Base-by-base conservation (phyloP, 1,140 invertebrate species). In the Hypothenemus hampei region DNA sequence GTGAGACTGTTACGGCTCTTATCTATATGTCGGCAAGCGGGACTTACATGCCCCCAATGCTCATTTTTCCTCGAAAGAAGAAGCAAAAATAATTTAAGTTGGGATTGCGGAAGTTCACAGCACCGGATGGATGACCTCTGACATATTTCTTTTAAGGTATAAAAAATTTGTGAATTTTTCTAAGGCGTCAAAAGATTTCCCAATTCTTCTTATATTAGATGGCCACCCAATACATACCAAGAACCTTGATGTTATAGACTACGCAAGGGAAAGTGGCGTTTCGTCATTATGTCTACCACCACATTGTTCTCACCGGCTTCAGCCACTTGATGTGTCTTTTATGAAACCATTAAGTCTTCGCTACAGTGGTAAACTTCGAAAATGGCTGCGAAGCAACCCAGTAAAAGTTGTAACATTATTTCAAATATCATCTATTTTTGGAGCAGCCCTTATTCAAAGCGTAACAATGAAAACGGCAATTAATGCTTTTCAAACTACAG, bases 321-420 rank as follows among this genome's bases (percentile, higher is more conserved):
- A 75, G 58, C 67, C 67, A 13, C 47, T 70, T 5, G 71, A 75
- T 58, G 68, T 72, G n/a, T 46, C 53, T 11, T 66, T 69, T 41
- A 72, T 72, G 65, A 64, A 56, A 47, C 69, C 67, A 7, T 55
- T 70, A 23, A n/a, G n/a, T n/a, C n/a, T n/a, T n/a, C n/a, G n/a
- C n/a, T n/a, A n/a, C n/a, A n/a, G n/a, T n/a, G n/a, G 35, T 4
- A 8, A 39, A 39, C 26, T 65, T 16, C 57, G 60, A 59, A 54
- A 58, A 4, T 72, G 68, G 68, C 45, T 72, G 10, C 19, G 65
- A 13, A 56, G 23, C 6, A 60, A 72, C 57, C 62, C 66, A 49
- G 65, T 63, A 19, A 56, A 41, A 40, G n/a, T n/a, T n/a, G n/a
- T n/a, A n/a, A n/a, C n/a, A n/a, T n/a, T 61, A 62, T 11, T 59